phyloP scores from a whole-genome alignment of 2,888 invertebrate genomes.

The Deilephila porcellus region DNA sequence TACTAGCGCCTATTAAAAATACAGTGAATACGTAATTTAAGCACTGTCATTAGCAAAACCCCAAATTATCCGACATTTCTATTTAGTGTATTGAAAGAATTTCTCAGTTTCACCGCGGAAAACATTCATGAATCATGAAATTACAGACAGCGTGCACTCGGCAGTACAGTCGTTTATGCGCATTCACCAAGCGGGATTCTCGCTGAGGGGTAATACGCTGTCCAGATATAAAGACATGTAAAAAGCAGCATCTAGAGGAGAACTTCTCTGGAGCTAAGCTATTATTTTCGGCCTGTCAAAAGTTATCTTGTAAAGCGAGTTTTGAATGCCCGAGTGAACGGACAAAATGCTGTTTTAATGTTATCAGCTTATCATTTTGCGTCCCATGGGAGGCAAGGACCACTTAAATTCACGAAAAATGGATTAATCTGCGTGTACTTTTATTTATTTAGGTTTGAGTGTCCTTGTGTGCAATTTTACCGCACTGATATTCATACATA shows the following conservation, averaged over 20 bases:
- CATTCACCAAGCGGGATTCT: constrained; percentile 5
- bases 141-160: constrained; percentile 11
- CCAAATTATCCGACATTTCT: constrained; percentile 5
- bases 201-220: neutral
- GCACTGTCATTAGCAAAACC: constrained; percentile 17
- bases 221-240: constrained; percentile 16
- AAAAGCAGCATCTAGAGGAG: neutral
- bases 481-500: too few relatives aligned
- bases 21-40: neutral
- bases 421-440: too few relatives aligned
- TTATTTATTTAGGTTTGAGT: too few relatives aligned
- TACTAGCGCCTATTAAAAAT: constrained; percentile 11
- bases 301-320: neutral
- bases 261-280: neutral
- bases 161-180: constrained; percentile 16
- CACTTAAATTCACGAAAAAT: neutral
- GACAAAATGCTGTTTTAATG: neutral
- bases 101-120: constrained; percentile 7
- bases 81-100: constrained; percentile 12
- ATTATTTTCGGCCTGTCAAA: constrained; percentile 9
- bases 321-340: neutral
- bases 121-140: constrained; percentile 23
- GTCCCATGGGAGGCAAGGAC: neutral
- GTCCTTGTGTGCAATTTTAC: too few relatives aligned
- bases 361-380: neutral